Conservation (phyloP, 2,797 vertebrate species). For the Mycteria americana region DNA sequence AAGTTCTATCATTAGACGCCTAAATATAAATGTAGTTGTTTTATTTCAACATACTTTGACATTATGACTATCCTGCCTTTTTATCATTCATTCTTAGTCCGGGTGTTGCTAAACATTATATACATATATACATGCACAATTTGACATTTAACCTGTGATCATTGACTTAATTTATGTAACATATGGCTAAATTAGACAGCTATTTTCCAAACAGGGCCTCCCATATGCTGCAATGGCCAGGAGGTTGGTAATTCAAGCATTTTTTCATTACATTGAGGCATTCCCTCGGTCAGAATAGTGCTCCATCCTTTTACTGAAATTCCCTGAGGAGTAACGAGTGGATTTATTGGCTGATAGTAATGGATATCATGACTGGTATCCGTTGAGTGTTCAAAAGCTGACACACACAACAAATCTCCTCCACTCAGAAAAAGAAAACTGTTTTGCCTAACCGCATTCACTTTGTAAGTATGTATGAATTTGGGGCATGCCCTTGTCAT, state of each 20-base stretch:
- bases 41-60: not conserved
- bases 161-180: not conserved
- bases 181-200: conserved; percentile 3
- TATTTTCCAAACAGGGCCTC: conserved; percentile 30
- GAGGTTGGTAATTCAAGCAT: conserved; percentile 30
- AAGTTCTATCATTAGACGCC: not conserved
- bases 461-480: not conserved
- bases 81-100: not conserved
- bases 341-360: conserved; percentile 63
- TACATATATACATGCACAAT: not conserved
- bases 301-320: conserved; percentile 42
- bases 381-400: conserved; percentile 42
- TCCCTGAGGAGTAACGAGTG: conserved; percentile 35
- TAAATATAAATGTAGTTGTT: not conserved
- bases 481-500: not conserved
- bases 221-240: conserved; percentile 15
- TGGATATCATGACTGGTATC: conserved; percentile 53
- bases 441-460: not conserved
- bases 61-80: not conserved
- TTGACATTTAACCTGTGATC: conserved; percentile 8
- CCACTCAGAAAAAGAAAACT: not conserved
- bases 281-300: conserved; percentile 52
- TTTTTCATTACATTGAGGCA: conserved; percentile 37
- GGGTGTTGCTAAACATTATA: not conserved
- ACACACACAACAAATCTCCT: conserved; percentile 43